A percentile compares a stretch with the other conserved stretches of the same genome.
Conservation (phyloP, 2,797 vertebrate genomes). For the Brotula barbata region DNA sequence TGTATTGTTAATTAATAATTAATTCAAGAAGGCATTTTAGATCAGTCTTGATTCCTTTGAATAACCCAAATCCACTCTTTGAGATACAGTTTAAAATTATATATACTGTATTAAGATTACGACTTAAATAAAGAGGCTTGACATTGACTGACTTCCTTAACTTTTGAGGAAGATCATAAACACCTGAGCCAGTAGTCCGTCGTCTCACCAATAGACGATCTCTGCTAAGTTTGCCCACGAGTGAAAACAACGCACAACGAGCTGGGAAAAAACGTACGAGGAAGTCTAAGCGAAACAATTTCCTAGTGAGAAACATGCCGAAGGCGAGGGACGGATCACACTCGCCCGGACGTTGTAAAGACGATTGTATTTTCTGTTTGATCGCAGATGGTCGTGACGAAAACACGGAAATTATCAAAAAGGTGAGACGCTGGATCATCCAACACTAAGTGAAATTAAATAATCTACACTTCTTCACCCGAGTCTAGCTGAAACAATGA, state of each 20-base stretch:
- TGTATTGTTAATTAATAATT: too few species aligned
- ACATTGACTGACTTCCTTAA: too few species aligned
- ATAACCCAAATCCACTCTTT: too few species aligned
- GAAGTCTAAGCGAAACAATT: background rate
- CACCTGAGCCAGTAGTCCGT: too few species aligned
- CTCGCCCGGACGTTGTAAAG: rapidly evolving
- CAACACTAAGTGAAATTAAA: background rate
- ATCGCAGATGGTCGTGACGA: conserved; percentile 48
- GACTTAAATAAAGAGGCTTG: too few species aligned
- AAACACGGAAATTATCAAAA: conserved; percentile 43
- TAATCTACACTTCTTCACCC: too few species aligned
- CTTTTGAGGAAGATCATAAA: too few species aligned
- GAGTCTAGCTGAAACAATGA: too few species aligned
- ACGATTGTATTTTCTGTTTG: conserved; percentile 61
- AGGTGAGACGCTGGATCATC: conserved; percentile 35
- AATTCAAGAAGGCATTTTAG: too few species aligned
- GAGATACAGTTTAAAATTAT: too few species aligned
- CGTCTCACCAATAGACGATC: background rate
- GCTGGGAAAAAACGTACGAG: background rate
- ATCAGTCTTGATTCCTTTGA: too few species aligned
- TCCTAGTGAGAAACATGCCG: background rate
- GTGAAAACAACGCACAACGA: background rate
- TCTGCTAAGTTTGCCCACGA: background rate
- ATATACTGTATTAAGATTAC: too few species aligned
- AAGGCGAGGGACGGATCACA: rapidly evolving